These are phyloP conservation scores for Perognathus longimembris DNA, from an alignment of 2,113 vertebrate genomes.

Conservation along the genomic window DNA sequence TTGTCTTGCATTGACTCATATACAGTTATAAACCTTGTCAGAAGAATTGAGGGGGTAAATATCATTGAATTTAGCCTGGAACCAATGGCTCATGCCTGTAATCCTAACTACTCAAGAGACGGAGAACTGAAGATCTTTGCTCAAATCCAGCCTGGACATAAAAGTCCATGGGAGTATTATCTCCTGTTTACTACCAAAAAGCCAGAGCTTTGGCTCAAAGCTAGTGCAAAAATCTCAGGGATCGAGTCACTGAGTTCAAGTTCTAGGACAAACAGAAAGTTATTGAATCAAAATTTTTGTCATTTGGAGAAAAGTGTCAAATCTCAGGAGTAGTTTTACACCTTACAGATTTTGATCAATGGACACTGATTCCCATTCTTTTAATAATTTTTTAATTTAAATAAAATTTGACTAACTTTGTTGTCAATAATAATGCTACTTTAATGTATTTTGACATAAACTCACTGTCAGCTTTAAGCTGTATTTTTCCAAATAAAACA, in stretches of 20 bases:
- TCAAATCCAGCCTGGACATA: too few species aligned
- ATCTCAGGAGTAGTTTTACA: background rate
- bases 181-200: too few species aligned
- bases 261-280: background rate
- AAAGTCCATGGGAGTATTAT: too few species aligned
- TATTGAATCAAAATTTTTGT: background rate
- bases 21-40: background rate
- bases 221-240: too few species aligned
- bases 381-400: background rate
- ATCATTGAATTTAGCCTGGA: too few species aligned
- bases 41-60: background rate
- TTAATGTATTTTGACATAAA: background rate
- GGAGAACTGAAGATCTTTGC: too few species aligned
- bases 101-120: too few species aligned
- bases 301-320: background rate
- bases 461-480: background rate
- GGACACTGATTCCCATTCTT: background rate
- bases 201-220: too few species aligned
- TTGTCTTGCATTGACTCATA: background rate
- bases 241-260: too few species aligned
- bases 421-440: too few species aligned
- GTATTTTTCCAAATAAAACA: background rate
- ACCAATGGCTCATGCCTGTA: too few species aligned
- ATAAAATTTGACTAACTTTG: too few species aligned
- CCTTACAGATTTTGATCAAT: background rate